A percentile compares a stretch with the other conserved stretches of the same genome.
phyloP scores from a whole-genome alignment of 2,888 invertebrate genomes.

The Sympetrum striolatum region DNA sequence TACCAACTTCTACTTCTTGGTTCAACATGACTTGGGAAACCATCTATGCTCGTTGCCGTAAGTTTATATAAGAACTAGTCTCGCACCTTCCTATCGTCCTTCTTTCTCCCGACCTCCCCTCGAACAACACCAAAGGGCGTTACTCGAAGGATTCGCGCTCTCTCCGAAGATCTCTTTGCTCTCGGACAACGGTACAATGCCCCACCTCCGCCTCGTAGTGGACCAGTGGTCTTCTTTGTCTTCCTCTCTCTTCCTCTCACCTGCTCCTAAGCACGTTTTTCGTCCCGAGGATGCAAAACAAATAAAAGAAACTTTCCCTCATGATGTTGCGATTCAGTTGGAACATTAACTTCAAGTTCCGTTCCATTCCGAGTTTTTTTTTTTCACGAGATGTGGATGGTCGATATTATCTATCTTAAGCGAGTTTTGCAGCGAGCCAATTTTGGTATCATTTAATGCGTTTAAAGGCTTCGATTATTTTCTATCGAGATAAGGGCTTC shows the following conservation, averaged over 20 bases:
- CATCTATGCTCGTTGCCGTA: too few relatives aligned
- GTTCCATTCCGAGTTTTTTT: too few relatives aligned
- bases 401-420: too few relatives aligned
- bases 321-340: background rate
- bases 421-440: too few relatives aligned
- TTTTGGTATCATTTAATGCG: too few relatives aligned
- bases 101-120: background rate
- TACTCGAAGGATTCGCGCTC: background rate
- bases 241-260: background rate
- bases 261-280: background rate
- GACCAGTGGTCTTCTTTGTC: background rate
- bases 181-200: background rate
- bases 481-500: too few relatives aligned
- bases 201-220: background rate
- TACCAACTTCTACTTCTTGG: too few relatives aligned
- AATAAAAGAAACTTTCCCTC: background rate
- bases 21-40: too few relatives aligned
- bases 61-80: too few relatives aligned
- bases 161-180: background rate
- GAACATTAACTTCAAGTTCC: too few relatives aligned
- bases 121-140: background rate
- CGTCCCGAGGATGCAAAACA: background rate
- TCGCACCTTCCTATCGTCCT: background rate
- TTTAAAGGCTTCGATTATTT: too few relatives aligned
- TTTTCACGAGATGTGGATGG: too few relatives aligned